phyloP scores from a whole-genome alignment of 2,797 vertebrate species.

The Rallus crepitans region DNA sequence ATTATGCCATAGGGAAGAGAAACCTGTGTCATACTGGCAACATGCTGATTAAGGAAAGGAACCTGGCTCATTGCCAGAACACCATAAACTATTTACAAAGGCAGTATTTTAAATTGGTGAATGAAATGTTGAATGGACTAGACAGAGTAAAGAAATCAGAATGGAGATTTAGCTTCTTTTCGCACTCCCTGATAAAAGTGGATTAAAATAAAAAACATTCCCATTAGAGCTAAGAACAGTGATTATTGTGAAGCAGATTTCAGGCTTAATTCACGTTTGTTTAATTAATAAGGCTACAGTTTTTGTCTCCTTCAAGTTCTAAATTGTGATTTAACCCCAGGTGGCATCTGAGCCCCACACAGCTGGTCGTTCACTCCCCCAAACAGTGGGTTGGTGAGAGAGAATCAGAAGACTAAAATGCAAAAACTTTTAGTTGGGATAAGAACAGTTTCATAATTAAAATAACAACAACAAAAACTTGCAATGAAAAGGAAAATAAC shows the following conservation, averaged over 20 bases:
- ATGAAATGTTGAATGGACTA: conserved; percentile 27
- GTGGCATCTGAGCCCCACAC: too few relatives aligned
- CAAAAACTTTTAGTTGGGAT: too few relatives aligned
- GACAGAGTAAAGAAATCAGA: conserved; percentile 48
- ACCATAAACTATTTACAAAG: conserved; percentile 34
- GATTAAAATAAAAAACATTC: conserved; percentile 21
- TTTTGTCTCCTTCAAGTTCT: neutral
- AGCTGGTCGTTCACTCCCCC: too few relatives aligned
- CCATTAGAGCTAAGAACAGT: neutral
- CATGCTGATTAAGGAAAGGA: neutral
- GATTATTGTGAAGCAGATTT: neutral
- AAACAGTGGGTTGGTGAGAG: too few relatives aligned
- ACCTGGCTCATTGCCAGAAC: neutral
- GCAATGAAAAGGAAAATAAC: too few relatives aligned
- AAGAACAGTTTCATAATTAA: too few relatives aligned
- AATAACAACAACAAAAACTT: too few relatives aligned
- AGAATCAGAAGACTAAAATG: too few relatives aligned
- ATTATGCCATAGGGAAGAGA: neutral
- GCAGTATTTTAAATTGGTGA: conserved; percentile 63
- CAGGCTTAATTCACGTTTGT: neutral
- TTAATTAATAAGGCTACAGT: neutral
- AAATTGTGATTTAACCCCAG: neutral
- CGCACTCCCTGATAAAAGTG: neutral
- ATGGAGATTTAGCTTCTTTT: conserved; percentile 39
- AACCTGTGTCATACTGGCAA: neutral